Base-by-base conservation (phyloP, 2,113 vertebrate species). In the Actenoides hombroni region DNA sequence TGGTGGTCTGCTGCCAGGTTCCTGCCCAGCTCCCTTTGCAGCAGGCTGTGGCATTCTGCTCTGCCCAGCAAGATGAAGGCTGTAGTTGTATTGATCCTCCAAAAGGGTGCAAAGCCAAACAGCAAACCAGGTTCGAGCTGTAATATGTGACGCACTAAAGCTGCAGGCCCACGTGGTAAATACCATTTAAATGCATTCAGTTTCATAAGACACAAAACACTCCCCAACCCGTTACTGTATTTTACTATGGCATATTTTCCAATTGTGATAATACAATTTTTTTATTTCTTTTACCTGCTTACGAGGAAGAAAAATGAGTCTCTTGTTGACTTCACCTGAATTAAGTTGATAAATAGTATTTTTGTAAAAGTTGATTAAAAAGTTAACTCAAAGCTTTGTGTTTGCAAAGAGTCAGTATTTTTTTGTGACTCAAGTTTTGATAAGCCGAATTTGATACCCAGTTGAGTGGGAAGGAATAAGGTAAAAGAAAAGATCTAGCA, bases 11-110 rank as follows among this genome's bases (percentile, higher is more conserved):
- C 11, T 56, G 39, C 19, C 68, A 5, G 3, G 1, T 5, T 6
- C 44, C 54, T 42, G 53, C 65, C 39, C 15, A 0, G 2, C 4
- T 70, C 5, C 82, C 33, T 20, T 12, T 18, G 39, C 16, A 10
- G 44, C 57, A 5, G 73, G 42, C 68, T 18, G 49, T 1, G 31
- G 4, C 9, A 3, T 33, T 76, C 26, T 4, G 8, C 39, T 77
- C 14, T 42, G 31, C 74, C 68, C 64, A 28, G 87, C 48, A 16
- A 14, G 9, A 7, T 0, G 2, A 9, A 20, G 37, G 26, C 51
- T 48, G 39, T 5, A 13, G 54, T 0, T 14, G 2, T 33, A 4
- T 2, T 0, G 0, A 2, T 18, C 60, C 39, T 7, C 0, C 0
- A 2, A 4, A 16, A 28, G 49, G 37, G 6, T 13, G 28, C 31